Base-by-base conservation (phyloP, 1,140 invertebrate genomes). In the Drosophila busckii region DNA sequence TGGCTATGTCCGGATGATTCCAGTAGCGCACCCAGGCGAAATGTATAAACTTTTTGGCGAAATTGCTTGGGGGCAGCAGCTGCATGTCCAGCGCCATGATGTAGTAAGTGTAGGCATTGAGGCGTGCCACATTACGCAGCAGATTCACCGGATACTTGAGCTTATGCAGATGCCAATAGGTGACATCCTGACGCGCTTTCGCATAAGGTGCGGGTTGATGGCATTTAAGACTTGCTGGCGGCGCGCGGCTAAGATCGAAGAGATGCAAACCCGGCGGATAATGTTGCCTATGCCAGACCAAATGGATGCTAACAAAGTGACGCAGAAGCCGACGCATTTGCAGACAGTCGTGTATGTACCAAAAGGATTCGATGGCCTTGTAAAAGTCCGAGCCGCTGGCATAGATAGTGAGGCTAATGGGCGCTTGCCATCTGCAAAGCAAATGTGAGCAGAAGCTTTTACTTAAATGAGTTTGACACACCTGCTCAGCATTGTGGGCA, bases 221-320 rank as follows among this genome's bases (percentile, higher is more conserved):
- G n/a, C n/a, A 5, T 40, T 3, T 2, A 8, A 54, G 26, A 34
- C 0, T 1, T 1, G 25, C 29, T 1, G 4, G 9, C 5, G 1
- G 15, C 0, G 5, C 93, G 83, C 6, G 1, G 7, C 93, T 93
- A n/a, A n/a, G n/a, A n/a, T 73, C 19, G 9, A 89, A 93, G 6
- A 89, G 84, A 20, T 92, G 88, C 60, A 93, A 91, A 88, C 89
- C 84, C 88, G 90, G 91, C 13, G 94, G 94, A 63, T 95, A 90
- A 84, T 95, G 92, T 71, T 93, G 92, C 40, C 91, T 90, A 50
- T 92, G 93, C 84, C 96, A 95, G 87, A 94, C 95, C 28, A 96
- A 80, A 86, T 96, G 94, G 87, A 96, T 95, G 40, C 93, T 94
- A 54, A 94, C 93, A 59, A 90, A 91, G 62, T 94, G 91, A 7